Conservation (phyloP, 2,113 vertebrate species). For the Toxostoma redivivum region DNA sequence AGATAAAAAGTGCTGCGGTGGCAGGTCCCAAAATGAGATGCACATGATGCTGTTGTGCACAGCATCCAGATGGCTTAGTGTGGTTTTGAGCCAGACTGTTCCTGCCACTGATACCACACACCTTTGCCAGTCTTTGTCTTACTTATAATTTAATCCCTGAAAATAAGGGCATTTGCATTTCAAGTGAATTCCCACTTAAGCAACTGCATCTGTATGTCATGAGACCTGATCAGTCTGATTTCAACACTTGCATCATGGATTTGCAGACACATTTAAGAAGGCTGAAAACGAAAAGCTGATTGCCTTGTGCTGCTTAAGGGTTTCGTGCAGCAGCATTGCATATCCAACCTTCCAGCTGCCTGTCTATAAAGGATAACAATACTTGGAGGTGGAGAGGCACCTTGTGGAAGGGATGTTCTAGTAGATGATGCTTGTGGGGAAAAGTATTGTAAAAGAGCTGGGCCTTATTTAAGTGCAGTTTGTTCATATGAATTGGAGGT, state of each 20-base stretch:
- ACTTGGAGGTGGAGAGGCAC: neutral
- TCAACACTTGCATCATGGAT: neutral
- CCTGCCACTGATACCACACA: neutral
- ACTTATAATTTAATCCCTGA: neutral
- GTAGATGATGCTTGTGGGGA: neutral
- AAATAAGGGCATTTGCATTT: neutral
- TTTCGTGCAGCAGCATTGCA: neutral
- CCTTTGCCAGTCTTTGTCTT: neutral
- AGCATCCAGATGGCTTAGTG: neutral
- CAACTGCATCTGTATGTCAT: neutral
- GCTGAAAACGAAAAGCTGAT: neutral
- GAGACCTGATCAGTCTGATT: neutral
- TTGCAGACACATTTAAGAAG: neutral
- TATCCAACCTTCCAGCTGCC: neutral
- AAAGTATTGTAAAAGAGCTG: neutral
- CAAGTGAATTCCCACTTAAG: neutral
- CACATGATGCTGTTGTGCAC: neutral
- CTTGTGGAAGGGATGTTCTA: neutral
- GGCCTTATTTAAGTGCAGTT: neutral
- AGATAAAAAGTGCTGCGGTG: conserved; percentile 68
- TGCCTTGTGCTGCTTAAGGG: neutral
- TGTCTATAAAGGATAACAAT: neutral
- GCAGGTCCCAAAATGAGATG: conserved; percentile 74
- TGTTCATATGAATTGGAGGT: neutral
- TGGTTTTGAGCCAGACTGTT: neutral